Conservation (phyloP, 2,797 vertebrate species). For the Labeo calbasu region DNA sequence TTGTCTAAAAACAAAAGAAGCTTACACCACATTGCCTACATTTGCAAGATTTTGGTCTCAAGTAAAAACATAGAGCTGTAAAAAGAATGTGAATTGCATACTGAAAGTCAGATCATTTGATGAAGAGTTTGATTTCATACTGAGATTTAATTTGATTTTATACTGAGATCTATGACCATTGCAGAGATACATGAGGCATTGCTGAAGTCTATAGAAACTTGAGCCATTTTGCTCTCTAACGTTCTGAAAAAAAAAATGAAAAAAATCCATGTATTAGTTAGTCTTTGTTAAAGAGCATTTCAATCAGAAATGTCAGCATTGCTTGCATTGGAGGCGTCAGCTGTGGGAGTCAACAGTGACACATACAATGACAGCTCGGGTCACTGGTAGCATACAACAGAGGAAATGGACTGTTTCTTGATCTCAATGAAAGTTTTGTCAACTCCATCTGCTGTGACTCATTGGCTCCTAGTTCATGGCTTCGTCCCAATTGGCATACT, state of each 20-base stretch:
- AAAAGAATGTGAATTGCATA: not conserved
- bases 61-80: not conserved
- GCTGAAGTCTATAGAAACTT: not conserved
- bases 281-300: constrained; percentile 26
- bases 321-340: constrained; percentile 50
- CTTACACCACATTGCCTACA: not conserved
- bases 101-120: not conserved
- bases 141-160: not conserved
- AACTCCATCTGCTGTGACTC: not conserved
- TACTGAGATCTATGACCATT: not conserved
- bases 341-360: constrained; percentile 57
- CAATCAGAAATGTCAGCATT: constrained; percentile 61
- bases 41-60: not conserved
- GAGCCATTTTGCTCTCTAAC: not conserved
- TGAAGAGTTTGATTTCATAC: not conserved
- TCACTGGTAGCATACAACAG: constrained; percentile 3
- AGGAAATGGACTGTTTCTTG: constrained; percentile 14
- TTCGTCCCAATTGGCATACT: not conserved
- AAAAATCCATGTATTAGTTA: constrained; percentile 13
- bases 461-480: not conserved
- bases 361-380: constrained; percentile 12
- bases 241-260: not conserved
- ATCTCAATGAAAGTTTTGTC: not conserved
- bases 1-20: constrained; percentile 25
- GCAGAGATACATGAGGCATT: not conserved